These are phyloP conservation scores for Strix uralensis DNA, from an alignment of 2,113 vertebrate genomes.

Conservation along the genomic window DNA sequence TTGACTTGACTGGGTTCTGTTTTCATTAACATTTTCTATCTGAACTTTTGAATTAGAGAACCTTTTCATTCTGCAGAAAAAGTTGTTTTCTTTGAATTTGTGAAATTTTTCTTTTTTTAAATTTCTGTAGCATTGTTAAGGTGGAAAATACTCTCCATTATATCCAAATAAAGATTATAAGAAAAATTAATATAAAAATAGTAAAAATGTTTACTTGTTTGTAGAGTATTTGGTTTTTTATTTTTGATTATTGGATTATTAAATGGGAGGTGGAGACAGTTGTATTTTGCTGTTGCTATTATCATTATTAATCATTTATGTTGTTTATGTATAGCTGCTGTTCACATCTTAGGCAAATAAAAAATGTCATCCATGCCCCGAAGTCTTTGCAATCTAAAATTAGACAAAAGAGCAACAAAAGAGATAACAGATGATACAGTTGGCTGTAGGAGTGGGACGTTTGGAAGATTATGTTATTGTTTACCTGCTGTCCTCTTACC, in stretches of 20 bases:
- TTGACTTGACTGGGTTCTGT: conserved; percentile 68
- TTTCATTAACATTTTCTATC: conserved; percentile 75
- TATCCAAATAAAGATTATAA: not conserved
- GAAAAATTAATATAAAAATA: not conserved
- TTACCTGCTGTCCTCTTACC: not conserved
- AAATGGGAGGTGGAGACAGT: not conserved
- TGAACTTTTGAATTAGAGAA: conserved; percentile 68
- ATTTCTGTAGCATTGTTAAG: not conserved
- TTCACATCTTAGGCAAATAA: not conserved
- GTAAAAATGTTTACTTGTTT: not conserved
- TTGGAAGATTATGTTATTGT: not conserved
- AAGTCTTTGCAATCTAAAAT: conserved; percentile 35
- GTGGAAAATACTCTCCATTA: not conserved
- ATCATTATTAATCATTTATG: conserved; percentile 23
- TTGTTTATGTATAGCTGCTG: not conserved
- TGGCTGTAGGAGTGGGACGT: not conserved
- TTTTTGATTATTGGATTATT: not conserved
- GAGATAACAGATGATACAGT: not conserved
- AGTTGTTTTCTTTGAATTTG: conserved; percentile 4
- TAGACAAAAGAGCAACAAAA: not conserved
- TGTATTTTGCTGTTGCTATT: not conserved
- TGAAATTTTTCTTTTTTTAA: conserved; percentile 15
- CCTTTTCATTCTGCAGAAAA: conserved; percentile 36
- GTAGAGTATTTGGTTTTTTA: not conserved
- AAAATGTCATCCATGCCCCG: conserved; percentile 19